phyloP scores from a whole-genome alignment of 1,140 invertebrate genomes.

The Drosophila mauritiana region DNA sequence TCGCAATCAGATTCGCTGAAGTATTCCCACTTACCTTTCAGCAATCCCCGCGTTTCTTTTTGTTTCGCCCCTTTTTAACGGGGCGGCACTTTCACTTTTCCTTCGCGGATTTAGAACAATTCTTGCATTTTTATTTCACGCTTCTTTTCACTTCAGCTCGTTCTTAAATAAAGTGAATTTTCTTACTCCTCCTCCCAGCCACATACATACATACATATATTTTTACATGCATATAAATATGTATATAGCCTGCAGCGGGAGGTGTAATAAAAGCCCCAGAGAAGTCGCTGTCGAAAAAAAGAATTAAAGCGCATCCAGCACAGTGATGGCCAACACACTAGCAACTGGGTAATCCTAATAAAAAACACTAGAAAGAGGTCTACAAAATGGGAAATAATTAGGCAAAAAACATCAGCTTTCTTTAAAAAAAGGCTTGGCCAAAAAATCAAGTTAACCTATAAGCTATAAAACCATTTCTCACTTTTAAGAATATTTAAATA shows the following conservation, averaged over 20 bases:
- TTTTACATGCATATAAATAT: conserved; percentile 4
- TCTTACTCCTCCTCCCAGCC: background rate
- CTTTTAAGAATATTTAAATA: no score
- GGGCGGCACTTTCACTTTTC: conserved; percentile 59
- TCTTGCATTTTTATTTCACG: conserved; percentile 65
- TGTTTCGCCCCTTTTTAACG: background rate
- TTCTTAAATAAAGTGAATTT: conserved; percentile 40
- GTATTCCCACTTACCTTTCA: background rate
- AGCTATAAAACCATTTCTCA: no score
- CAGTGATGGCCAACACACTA: conserved; percentile 11
- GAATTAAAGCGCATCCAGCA: conserved; percentile 39
- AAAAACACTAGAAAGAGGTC: background rate
- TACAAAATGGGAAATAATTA: background rate
- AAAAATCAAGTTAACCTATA: no score
- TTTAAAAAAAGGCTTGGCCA: no score
- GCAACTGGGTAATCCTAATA: background rate
- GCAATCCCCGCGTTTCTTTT: background rate
- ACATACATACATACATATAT: background rate
- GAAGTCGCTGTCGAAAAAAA: conserved; percentile 55
- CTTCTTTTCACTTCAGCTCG: conserved; percentile 12
- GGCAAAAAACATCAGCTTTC: no score
- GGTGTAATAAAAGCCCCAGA: conserved; percentile 49
- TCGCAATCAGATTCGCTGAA: conserved; percentile 4
- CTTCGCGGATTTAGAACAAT: conserved; percentile 70
- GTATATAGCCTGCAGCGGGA: background rate